Evolutionary conservation across 2,797 vertebrate species (phyloP), one percentile per base, ranked within the genome.

Genomic region (Labeo calbasu): DNA sequence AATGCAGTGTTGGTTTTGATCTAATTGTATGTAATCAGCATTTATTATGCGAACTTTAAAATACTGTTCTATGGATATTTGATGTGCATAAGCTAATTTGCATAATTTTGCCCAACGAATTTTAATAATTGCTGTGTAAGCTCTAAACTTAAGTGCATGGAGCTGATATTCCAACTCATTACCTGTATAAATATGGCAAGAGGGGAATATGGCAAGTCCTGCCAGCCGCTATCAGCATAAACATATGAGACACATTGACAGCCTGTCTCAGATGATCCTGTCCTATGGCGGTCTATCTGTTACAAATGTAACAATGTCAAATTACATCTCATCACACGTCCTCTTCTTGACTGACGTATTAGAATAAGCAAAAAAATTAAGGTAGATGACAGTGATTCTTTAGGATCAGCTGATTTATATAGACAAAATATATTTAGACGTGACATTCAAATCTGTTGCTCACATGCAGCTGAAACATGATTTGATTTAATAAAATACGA

Each of bases 161-260:
- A 82, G 43, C 13, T 63, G 17, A 82, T 85, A 87, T 79, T 66
- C 25, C 7, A 51, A 40, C 57, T 66, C 43, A 70, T 70, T 82
- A 61, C 69, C 36, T 83, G 53, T 51, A 69, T 28, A 50, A 84
- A 79, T 65, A 86, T 50, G 57, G 46, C 59, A 85, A 59, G 36
- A 81, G n/a, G n/a, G n/a, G n/a, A n/a, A n/a, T n/a, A n/a, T n/a
- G n/a, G 25, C 57, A 82, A 77, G 19, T 63, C 50, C 71, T 65
- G 71, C 81, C 86, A 88, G 46, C 61, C 63, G 57, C 21, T 85
- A 87, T 89, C 87, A 88, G 79, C 84, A 83, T 90, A 88, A 89
- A 89, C 84, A 25, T 72, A 84, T 28, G 70, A 83, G 86, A 86
- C 77, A 75, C 87, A 89, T 89, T 87, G 90, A 91, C 89, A 90